Conservation (phyloP, 2,113 vertebrate species). For the Lepus timidus region DNA sequence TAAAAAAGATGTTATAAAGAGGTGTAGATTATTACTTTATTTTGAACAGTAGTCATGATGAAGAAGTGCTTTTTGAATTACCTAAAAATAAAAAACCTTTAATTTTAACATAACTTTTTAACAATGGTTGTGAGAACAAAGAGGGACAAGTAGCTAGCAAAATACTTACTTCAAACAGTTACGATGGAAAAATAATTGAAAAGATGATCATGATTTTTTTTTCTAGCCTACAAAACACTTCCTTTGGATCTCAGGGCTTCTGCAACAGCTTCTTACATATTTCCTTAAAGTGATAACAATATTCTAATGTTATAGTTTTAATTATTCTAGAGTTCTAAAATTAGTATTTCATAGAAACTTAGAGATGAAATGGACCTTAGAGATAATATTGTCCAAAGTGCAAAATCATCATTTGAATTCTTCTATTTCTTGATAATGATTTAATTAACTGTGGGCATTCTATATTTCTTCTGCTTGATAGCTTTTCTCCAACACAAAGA, state of each 20-base stretch:
- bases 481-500: background rate
- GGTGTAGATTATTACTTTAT: background rate
- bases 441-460: constrained; percentile 21
- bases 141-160: background rate
- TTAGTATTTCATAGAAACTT: constrained; percentile 62
- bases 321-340: constrained; percentile 59
- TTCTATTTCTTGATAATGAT: constrained; percentile 49
- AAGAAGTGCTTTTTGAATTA: background rate
- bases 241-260: background rate
- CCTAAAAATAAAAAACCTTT: background rate
- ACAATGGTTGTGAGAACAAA: background rate
- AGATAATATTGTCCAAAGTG: constrained; percentile 48
- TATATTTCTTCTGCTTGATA: constrained; percentile 19
- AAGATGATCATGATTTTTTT: background rate
- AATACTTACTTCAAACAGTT: background rate
- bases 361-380: constrained; percentile 43
- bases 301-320: constrained; percentile 38
- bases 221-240: background rate
- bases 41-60: constrained; percentile 4
- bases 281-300: constrained; percentile 6
- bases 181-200: constrained; percentile 7
- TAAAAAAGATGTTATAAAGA: constrained; percentile 37
- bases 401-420: constrained; percentile 54
- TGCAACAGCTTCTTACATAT: background rate
- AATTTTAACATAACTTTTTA: constrained; percentile 27